Percentiles rank a stretch among this genome's conserved stretches.
Evolutionary conservation across 2,797 vertebrate species (phyloP).

Genomic region (Choloepus didactylus): DNA sequence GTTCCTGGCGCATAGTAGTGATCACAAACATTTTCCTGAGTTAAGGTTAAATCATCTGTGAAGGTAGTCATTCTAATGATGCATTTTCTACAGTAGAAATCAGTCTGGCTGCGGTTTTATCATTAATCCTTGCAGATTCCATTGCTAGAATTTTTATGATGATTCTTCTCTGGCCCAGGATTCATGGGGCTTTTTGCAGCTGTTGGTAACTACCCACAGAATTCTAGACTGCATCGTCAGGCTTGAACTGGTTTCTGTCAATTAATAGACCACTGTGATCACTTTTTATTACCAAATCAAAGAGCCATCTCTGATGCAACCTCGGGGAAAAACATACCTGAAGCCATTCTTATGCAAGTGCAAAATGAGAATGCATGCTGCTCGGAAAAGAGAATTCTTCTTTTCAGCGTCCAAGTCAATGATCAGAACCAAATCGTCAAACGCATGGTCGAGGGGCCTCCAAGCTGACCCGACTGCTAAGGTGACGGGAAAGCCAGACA

Average conservation of each 20-base stretch:
- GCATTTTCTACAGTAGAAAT: neutral
- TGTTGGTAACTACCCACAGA: conserved; percentile 65
- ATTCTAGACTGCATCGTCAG: neutral
- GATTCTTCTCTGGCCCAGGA: neutral
- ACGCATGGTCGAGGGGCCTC: neutral
- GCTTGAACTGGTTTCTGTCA: conserved; percentile 51
- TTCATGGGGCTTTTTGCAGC: neutral
- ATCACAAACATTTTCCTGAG: neutral
- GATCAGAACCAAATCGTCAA: neutral
- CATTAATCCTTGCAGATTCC: conserved; percentile 48
- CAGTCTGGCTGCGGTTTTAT: neutral
- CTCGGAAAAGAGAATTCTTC: neutral
- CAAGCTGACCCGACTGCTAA: neutral
- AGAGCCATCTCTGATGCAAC: neutral
- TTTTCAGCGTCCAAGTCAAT: neutral
- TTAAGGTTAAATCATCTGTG: neutral
- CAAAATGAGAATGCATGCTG: neutral
- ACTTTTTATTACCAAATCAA: conserved; percentile 54
- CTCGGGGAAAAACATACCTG: neutral
- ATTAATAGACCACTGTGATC: conserved; percentile 18
- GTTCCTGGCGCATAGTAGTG: neutral
- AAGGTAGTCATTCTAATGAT: neutral
- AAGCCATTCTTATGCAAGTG: neutral
- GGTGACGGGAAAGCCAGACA: neutral
- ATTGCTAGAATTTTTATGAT: neutral